Evolutionary conservation across 2,113 vertebrate species (phyloP), one percentile per base, ranked within the genome.

Genomic region (Hippocampus guttulatus): DNA sequence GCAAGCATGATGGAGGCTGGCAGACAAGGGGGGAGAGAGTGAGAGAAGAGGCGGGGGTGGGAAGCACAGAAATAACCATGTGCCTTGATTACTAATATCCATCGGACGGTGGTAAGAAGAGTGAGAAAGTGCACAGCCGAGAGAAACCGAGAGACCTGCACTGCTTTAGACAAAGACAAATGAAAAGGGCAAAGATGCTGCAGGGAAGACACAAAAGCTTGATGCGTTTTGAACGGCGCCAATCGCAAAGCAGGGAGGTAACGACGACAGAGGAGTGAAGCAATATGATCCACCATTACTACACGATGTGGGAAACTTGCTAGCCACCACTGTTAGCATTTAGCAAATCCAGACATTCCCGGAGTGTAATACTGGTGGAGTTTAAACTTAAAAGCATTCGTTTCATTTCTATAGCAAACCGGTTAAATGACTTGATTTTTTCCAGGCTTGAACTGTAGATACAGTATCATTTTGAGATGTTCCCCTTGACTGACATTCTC

Each of bases 281-380:
- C 67, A 68, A 74, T 68, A 71, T 40, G 60, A 43, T 76, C 67
- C 66, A 54, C 63, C 10, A 6, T 75, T 65, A 69, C 73, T 66
- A 67, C 57, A 77, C 21, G 78, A 65, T 71, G 75, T 75, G 72
- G 82, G 77, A 64, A 88, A 83, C 75, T 52, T 70, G 64, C 68
- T 73, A 55, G 55, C 72, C 20, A 43, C 64, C 71, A 79, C 63
- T 45, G 67, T 72, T 27, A 70, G 51, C 76, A 81, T 69, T 73
- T 52, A 82, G 20, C 63, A n/a, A 75, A 58, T 14, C 21, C 65
- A 68, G n/a, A 71, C 58, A 77, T 82, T 84, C 77, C 69, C 71
- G 86, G 68, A 73, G 76, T 60, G 70, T 82, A 57, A 38, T 6
- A 38, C 33, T 38, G 5, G 33, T 38, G 33, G 5, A 5, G 33